phyloP scores from a whole-genome alignment of 2,888 invertebrate species.

The Chelonus formosanus region DNA sequence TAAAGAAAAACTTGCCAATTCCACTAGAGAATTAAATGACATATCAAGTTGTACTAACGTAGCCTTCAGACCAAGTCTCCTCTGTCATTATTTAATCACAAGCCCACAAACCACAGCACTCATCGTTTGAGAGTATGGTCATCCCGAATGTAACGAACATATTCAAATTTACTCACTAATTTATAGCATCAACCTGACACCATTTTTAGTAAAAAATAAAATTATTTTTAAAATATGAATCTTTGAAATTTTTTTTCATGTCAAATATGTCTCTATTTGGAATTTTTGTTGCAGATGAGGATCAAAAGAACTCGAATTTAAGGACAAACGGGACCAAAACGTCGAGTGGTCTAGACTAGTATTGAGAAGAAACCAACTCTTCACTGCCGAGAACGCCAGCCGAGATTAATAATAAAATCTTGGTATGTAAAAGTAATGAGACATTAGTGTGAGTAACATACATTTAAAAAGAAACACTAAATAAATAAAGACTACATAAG shows the following conservation, averaged over 20 bases:
- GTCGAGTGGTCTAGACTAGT: slow-evolving; percentile 66
- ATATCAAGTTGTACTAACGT: background rate
- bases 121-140: too few relatives aligned
- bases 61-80: background rate
- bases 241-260: too few relatives aligned
- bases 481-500: background rate
- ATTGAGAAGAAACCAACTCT: slow-evolving; percentile 43
- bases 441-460: slow-evolving; percentile 28
- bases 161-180: too few relatives aligned
- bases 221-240: too few relatives aligned
- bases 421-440: slow-evolving; percentile 25
- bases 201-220: too few relatives aligned
- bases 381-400: slow-evolving; percentile 54
- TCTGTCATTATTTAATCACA: slow-evolving; percentile 33
- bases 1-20: background rate
- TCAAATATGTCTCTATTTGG: too few relatives aligned
- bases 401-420: slow-evolving; percentile 28
- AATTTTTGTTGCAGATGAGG: slow-evolving; percentile 65
- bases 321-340: slow-evolving; percentile 71
- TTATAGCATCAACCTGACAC: too few relatives aligned
- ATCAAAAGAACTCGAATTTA: slow-evolving; percentile 69
- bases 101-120: slow-evolving; percentile 16
- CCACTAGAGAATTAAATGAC: background rate
- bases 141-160: too few relatives aligned
- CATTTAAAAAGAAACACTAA: slow-evolving; percentile 16